Percentiles rank a stretch among this genome's conserved stretches.
Evolutionary conservation across 2,113 vertebrate genomes (phyloP).

Genomic region (Clarias batrachus): DNA sequence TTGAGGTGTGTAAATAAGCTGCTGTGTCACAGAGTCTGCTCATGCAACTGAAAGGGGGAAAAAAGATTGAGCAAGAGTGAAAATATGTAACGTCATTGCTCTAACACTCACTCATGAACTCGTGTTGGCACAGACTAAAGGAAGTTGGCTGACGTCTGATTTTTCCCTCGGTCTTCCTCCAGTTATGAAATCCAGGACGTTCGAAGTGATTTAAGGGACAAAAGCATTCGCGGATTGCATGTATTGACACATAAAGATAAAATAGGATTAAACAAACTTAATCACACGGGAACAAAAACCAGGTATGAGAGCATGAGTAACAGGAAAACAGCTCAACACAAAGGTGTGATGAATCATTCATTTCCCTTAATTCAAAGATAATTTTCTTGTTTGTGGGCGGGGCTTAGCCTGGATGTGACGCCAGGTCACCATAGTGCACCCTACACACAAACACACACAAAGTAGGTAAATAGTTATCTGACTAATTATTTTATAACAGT

Average conservation of each 20-base stretch:
- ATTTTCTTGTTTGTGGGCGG: background rate
- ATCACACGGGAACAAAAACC: background rate
- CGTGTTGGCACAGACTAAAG: background rate
- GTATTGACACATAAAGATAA: background rate
- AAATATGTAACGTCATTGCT: background rate
- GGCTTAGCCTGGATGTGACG: background rate
- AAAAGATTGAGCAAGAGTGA: conserved; percentile 2
- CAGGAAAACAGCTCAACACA: background rate
- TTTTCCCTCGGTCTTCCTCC: background rate
- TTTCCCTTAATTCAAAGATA: background rate
- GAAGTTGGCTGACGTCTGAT: background rate
- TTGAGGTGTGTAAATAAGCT: background rate
- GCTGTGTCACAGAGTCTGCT: background rate
- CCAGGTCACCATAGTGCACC: background rate
- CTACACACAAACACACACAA: background rate
- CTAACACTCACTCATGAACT: background rate
- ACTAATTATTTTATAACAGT: no score
- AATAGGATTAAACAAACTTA: background rate
- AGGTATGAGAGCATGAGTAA: background rate
- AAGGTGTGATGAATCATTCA: background rate
- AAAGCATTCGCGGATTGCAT: background rate
- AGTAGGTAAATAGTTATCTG: no score
- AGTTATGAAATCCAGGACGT: conserved; percentile 18
- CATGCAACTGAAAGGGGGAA: background rate
- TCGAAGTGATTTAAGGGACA: background rate